Conservation (phyloP, 2,797 vertebrate genomes). For the Neopelma chrysocephalum region DNA sequence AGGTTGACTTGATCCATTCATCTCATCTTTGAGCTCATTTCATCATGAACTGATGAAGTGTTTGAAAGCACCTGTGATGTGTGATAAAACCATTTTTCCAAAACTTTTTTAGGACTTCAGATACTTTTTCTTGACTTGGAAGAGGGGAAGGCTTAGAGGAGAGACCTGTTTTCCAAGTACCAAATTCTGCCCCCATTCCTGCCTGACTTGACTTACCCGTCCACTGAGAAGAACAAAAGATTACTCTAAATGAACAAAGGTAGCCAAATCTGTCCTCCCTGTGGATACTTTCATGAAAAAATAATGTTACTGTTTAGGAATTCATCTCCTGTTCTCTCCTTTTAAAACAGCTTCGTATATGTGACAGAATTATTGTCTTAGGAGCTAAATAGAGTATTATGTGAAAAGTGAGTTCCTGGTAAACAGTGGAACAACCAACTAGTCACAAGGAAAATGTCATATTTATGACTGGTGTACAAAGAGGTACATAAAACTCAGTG, state of each 20-base stretch:
- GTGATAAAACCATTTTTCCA: background rate
- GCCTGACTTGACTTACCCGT: background rate
- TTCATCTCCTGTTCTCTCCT: background rate
- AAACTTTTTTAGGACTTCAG: constrained; percentile 28
- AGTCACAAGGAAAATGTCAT: background rate
- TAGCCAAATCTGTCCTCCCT: background rate
- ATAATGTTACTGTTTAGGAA: background rate
- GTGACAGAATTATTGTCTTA: background rate
- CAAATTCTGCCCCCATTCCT: background rate
- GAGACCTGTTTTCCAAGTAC: background rate
- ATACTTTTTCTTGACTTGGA: background rate
- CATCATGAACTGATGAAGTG: background rate
- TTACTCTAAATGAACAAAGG: background rate
- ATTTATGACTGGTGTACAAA: background rate
- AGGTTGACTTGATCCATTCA: background rate
- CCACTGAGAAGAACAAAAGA: background rate
- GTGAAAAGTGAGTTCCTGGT: background rate
- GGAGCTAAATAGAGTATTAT: background rate
- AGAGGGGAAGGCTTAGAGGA: background rate
- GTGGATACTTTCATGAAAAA: background rate
- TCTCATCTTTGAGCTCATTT: constrained; percentile 43
- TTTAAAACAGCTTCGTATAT: background rate
- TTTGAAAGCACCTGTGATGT: constrained; percentile 23
- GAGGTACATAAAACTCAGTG: background rate
- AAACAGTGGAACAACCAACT: background rate